These are phyloP conservation scores for Bombyx mandarina DNA, from an alignment of 1,140 invertebrate species.

Conservation along the genomic window DNA sequence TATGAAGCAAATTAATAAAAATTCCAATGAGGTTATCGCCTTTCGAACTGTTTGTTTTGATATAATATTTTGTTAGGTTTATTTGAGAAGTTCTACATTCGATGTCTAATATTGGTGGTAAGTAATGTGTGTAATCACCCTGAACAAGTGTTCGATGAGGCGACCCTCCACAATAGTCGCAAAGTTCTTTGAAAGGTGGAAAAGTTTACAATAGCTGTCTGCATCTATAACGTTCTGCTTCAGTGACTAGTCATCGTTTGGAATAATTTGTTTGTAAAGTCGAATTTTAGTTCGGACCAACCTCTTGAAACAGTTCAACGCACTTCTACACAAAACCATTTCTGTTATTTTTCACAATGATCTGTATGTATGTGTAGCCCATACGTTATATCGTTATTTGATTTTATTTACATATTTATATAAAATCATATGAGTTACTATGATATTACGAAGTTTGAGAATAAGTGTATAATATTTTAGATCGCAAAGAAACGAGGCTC, in stretches of 20 bases:
- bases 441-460: no score
- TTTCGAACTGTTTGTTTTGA: conserved; percentile 12
- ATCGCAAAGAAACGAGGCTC: no score
- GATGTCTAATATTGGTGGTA: conserved; percentile 3
- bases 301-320: conserved; percentile 11
- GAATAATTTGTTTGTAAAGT: conserved; percentile 12
- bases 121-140: conserved; percentile 2
- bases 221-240: conserved; percentile 12
- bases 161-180: background rate
- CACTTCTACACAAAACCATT: conserved; percentile 11
- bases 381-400: no score
- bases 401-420: no score
- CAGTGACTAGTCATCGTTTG: conserved; percentile 10
- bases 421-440: no score
- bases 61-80: conserved; percentile 3
- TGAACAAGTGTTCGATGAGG: background rate
- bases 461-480: no score
- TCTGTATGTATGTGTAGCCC: no score
- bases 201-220: conserved; percentile 11
- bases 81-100: conserved; percentile 7
- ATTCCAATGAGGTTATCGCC: conserved; percentile 5
- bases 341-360: conserved; percentile 12
- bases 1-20: background rate
- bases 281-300: conserved; percentile 5
- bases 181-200: conserved; percentile 5